Evolutionary conservation across 2,888 invertebrate species (phyloP).

Genomic region (Eristalinus sepulchralis): DNA sequence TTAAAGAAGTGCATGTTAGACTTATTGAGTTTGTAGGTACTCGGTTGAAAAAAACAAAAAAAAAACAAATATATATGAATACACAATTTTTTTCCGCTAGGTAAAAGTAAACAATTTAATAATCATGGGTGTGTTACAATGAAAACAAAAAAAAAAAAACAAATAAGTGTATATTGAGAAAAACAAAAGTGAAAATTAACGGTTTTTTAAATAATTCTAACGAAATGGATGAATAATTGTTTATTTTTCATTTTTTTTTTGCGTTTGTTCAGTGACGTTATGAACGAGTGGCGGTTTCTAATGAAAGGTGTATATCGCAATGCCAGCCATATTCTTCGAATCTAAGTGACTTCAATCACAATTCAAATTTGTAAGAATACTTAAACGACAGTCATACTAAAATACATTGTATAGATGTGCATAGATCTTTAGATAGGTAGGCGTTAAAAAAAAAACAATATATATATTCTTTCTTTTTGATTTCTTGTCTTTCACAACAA

Average conservation of each 20-base stretch:
- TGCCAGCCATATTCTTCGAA: conserved; percentile 70
- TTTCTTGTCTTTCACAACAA: neutral
- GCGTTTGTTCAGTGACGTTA: conserved; percentile 38
- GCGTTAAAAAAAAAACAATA: conserved; percentile 27
- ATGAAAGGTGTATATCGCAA: conserved; percentile 57
- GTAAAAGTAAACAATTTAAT: conserved; percentile 56
- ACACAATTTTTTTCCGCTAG: conserved; percentile 37
- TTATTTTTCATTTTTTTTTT: conserved; percentile 28
- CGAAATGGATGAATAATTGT: conserved; percentile 26
- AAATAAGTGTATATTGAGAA: conserved; percentile 25
- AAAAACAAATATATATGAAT: conserved; percentile 4
- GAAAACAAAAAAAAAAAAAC: conserved; percentile 39
- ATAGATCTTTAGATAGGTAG: conserved; percentile 65
- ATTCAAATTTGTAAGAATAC: conserved; percentile 24
- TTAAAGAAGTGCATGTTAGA: conserved; percentile 47
- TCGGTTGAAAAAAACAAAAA: conserved; percentile 23
- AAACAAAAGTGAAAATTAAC: conserved; percentile 58
- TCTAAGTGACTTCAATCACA: conserved; percentile 56
- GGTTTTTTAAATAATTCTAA: conserved; percentile 29
- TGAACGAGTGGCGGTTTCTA: conserved; percentile 54
- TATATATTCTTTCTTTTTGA: neutral
- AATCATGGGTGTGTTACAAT: conserved; percentile 68
- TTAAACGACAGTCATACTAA: conserved; percentile 7
- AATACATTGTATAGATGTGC: conserved; percentile 32
- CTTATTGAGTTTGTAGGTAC: conserved; percentile 63